A percentile compares a stretch with the other conserved stretches of the same genome.
These are phyloP conservation scores for Drosophila villosipedis DNA, from an alignment of 2,888 invertebrate genomes.

Conservation along the genomic window DNA sequence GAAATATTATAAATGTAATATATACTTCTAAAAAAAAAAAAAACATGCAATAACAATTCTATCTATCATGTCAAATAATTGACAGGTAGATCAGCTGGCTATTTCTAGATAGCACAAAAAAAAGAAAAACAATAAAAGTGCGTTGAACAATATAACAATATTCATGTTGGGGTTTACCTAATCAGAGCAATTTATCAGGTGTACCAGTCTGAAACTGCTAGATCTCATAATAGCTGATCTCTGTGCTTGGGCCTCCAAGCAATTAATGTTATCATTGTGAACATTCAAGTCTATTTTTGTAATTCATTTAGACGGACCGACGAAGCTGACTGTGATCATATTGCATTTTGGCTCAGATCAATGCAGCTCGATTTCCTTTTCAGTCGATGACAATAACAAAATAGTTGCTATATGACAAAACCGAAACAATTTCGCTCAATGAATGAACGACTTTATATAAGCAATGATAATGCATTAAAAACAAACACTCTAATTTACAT, in stretches of 20 bases:
- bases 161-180: neutral
- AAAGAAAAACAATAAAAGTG: neutral
- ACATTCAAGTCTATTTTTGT: neutral
- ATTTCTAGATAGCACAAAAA: neutral
- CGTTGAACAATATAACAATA: neutral
- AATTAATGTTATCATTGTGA: slow-evolving; percentile 17
- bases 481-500: slow-evolving; percentile 5
- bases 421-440: slow-evolving; percentile 48
- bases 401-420: slow-evolving; percentile 48
- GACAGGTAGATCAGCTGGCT: neutral
- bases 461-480: slow-evolving; percentile 43
- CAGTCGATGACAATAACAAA: slow-evolving; percentile 39
- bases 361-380: slow-evolving; percentile 4
- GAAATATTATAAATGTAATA: neutral
- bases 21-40: neutral
- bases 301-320: slow-evolving; percentile 6
- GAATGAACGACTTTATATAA: slow-evolving; percentile 45
- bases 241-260: neutral
- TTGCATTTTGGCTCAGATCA: slow-evolving; percentile 7
- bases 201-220: neutral
- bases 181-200: neutral
- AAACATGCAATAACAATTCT: neutral
- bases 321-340: slow-evolving; percentile 2
- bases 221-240: neutral
- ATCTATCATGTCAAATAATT: neutral